A percentile compares a stretch with the other conserved stretches of the same genome.
Evolutionary conservation across 2,797 vertebrate genomes (phyloP).

Genomic region (Leucoraja ocellata): DNA sequence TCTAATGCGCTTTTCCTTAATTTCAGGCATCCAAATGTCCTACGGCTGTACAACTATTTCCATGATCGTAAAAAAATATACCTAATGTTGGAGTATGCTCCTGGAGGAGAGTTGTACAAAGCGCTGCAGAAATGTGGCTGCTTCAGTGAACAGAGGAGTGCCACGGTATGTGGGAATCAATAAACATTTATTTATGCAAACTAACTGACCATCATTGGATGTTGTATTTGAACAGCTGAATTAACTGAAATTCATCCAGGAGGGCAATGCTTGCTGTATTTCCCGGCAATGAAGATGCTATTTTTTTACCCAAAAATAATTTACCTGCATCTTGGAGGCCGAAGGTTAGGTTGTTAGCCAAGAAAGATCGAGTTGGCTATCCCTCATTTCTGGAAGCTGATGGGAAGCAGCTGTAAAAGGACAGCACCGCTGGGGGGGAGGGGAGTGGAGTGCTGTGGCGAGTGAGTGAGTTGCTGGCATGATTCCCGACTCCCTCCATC

Average conservation of each 20-base stretch:
- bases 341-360: too few relatives aligned
- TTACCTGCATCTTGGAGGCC: too few relatives aligned
- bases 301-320: too few relatives aligned
- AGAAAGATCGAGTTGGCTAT: too few relatives aligned
- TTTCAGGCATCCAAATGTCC: slow-evolving; percentile 79
- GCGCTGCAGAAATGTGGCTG: slow-evolving; percentile 72
- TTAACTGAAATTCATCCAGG: not conserved
- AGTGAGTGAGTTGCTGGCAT: too few relatives aligned
- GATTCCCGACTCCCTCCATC: too few relatives aligned
- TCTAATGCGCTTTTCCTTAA: not conserved
- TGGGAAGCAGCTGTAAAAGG: too few relatives aligned
- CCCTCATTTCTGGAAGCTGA: too few relatives aligned
- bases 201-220: not conserved
- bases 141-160: slow-evolving; percentile 74
- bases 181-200: not conserved
- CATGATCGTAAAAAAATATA: slow-evolving; percentile 75
- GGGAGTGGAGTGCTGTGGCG: too few relatives aligned
- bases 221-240: not conserved
- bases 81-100: slow-evolving; percentile 77
- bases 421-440: too few relatives aligned
- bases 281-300: too few relatives aligned
- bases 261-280: too few relatives aligned
- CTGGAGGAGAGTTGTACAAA: slow-evolving; percentile 83
- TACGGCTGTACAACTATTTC: slow-evolving; percentile 87
- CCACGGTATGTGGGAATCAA: slow-evolving; percentile 62